Evolutionary conservation across 2,113 vertebrate genomes (phyloP).

Genomic region (Seriola rivoliana): DNA sequence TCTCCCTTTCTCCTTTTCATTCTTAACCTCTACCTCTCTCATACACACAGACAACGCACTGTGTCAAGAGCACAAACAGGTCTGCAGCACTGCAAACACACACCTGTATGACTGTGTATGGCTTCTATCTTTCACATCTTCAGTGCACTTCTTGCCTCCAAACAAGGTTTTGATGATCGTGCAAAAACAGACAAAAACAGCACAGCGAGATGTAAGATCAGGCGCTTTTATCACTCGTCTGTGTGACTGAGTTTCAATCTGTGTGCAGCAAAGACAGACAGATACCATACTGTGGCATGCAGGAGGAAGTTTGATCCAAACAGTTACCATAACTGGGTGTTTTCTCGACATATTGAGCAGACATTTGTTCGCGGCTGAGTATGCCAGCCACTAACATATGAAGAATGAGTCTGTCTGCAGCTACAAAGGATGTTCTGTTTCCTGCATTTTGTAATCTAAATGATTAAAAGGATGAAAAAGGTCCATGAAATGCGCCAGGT

Average conservation of each 20-base stretch:
- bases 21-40: conserved; percentile 17
- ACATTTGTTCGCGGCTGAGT: conserved; percentile 13
- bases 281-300: conserved; percentile 23
- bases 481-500: conserved; percentile 77
- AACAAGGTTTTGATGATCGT: conserved; percentile 17
- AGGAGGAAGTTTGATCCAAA: conserved; percentile 22
- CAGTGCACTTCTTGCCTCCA: conserved; percentile 38
- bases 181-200: conserved; percentile 16
- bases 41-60: conserved; percentile 17
- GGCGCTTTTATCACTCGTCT: conserved; percentile 45
- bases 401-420: conserved; percentile 39
- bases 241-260: conserved; percentile 44
- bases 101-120: conserved; percentile 16
- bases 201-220: conserved; percentile 37
- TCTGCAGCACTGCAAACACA: conserved; percentile 32
- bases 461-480: conserved; percentile 74
- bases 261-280: conserved; percentile 24
- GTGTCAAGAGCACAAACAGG: conserved; percentile 18
- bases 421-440: conserved; percentile 73
- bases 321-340: background rate
- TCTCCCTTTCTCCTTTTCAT: conserved; percentile 40
- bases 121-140: conserved; percentile 6
- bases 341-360: background rate
- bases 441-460: conserved; percentile 67
- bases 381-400: conserved; percentile 14